Conservation (phyloP, 1,140 invertebrate species). For the Conus ventricosus region DNA sequence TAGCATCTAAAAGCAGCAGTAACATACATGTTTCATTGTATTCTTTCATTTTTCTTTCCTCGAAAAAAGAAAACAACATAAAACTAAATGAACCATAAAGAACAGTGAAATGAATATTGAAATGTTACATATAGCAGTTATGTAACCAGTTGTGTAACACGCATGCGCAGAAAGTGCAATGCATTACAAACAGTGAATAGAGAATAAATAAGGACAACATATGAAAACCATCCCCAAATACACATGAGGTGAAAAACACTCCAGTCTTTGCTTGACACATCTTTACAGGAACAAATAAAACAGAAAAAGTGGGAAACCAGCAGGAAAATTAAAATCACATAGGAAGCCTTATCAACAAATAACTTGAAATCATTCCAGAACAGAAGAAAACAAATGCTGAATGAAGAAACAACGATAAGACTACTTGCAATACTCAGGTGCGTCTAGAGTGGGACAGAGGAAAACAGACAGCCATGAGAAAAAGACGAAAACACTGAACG, state of each 20-base stretch:
- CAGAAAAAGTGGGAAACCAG: neutral
- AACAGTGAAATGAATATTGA: no score
- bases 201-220: no score
- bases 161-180: no score
- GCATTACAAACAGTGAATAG: no score
- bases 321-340: neutral
- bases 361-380: neutral
- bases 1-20: neutral
- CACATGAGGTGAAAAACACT: neutral
- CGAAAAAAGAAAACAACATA: neutral
- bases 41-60: no score
- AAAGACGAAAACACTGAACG: neutral
- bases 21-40: neutral
- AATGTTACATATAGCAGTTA: no score
- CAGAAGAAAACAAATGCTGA: neutral
- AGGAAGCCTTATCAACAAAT: neutral
- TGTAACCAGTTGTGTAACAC: no score
- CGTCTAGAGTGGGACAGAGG: neutral
- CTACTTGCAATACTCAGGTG: slow-evolving; percentile 18
- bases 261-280: no score
- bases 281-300: neutral
- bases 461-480: neutral
- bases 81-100: neutral
- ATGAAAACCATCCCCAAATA: no score
- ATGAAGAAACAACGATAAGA: neutral